Evolutionary conservation across 2,113 vertebrate species (phyloP).

Genomic region (Carlito syrichta): DNA sequence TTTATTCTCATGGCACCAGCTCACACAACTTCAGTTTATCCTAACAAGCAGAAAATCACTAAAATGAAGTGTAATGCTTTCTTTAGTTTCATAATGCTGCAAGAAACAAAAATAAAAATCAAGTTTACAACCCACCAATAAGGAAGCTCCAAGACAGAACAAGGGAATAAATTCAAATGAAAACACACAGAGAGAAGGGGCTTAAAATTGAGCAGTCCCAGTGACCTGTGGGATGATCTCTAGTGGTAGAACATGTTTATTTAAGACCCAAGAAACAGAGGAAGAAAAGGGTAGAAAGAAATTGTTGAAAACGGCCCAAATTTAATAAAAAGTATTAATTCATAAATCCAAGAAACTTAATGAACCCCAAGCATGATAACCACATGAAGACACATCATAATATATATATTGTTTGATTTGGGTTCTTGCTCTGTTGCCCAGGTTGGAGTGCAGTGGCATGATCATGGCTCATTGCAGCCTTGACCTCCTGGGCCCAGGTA

Average conservation of each 20-base stretch:
- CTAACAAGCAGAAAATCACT: no score
- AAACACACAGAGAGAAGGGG: background rate
- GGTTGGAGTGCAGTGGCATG: no score
- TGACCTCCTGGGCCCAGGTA: no score
- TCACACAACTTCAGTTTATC: no score
- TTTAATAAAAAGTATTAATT: background rate
- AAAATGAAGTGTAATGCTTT: background rate
- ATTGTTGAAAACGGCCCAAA: background rate
- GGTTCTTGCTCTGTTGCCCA: no score
- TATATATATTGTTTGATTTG: no score
- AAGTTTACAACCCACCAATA: background rate
- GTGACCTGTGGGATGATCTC: background rate
- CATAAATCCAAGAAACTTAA: background rate
- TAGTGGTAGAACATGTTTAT: background rate
- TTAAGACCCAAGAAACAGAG: background rate
- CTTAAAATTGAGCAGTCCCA: background rate
- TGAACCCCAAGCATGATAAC: background rate
- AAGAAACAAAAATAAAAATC: background rate
- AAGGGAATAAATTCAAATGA: background rate
- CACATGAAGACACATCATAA: background rate
- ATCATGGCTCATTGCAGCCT: no score
- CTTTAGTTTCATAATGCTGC: background rate
- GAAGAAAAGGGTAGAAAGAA: background rate
- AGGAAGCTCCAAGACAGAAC: background rate
- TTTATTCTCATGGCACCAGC: no score